These are phyloP conservation scores for Ctena decussata DNA, from an alignment of 2,888 invertebrate genomes.

Conservation along the genomic window DNA sequence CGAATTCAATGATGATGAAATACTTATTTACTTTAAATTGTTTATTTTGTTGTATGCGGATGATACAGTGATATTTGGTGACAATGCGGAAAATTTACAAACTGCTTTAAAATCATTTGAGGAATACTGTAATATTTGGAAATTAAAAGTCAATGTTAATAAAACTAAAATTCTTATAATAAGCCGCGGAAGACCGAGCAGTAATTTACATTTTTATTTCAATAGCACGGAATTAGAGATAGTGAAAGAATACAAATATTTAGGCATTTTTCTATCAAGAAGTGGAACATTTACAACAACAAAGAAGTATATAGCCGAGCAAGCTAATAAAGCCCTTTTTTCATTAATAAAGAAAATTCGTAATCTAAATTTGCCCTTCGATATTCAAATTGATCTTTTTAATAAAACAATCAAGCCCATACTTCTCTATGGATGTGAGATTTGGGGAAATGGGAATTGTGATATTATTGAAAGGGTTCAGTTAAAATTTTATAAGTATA, in stretches of 20 bases:
- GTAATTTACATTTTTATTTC: neutral
- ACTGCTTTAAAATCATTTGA: slow-evolving; percentile 9
- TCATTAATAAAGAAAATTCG: no score
- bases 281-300: no score
- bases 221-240: slow-evolving; percentile 7
- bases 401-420: no score
- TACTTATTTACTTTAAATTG: neutral
- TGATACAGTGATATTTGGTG: slow-evolving; percentile 36
- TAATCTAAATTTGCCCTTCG: no score
- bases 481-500: no score
- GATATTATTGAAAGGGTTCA: no score
- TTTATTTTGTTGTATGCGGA: slow-evolving; percentile 36
- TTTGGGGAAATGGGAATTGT: no score
- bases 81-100: neutral
- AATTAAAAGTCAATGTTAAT: slow-evolving; percentile 21
- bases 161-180: slow-evolving; percentile 29
- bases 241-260: slow-evolving; percentile 19
- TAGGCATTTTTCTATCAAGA: slow-evolving; percentile 15
- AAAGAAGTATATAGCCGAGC: no score
- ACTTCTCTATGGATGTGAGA: no score
- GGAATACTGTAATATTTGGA: slow-evolving; percentile 34
- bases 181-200: neutral
- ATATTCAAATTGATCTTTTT: no score
- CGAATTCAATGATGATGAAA: neutral
- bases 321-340: no score